Conservation (phyloP, 2,888 invertebrate species). For the Beris chalybata region DNA sequence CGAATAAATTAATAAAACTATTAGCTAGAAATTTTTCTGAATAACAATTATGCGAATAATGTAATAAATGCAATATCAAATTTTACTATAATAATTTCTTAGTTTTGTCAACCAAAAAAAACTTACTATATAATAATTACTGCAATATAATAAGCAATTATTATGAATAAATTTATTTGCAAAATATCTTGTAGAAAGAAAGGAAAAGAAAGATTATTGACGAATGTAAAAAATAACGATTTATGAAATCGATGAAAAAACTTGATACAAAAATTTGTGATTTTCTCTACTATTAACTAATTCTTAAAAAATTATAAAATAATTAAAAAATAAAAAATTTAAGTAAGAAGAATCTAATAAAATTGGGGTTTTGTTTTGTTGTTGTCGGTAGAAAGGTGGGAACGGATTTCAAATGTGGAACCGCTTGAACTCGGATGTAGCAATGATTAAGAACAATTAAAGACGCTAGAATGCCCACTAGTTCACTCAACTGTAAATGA, state of each 20-base stretch:
- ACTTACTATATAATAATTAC: no score
- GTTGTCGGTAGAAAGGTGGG: not conserved
- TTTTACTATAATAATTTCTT: no score
- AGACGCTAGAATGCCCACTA: no score
- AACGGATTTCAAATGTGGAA: not conserved
- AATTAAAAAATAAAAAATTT: conserved; percentile 1
- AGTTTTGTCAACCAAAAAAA: no score
- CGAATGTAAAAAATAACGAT: conserved; percentile 2
- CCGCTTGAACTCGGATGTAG: no score
- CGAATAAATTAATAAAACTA: no score
- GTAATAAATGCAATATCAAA: no score
- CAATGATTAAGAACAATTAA: no score
- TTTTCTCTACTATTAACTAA: conserved; percentile 31
- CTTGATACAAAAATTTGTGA: conserved; percentile 33
- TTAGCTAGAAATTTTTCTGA: no score
- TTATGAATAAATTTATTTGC: not conserved
- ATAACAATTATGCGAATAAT: no score
- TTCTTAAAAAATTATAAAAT: conserved; percentile 21
- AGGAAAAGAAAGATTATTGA: not conserved
- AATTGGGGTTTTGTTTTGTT: not conserved
- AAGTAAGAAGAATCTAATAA: conserved; percentile 5
- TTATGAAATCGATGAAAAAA: conserved; percentile 17
- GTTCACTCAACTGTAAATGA: no score
- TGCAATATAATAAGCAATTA: no score
- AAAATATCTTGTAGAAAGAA: not conserved